Conservation (phyloP, 2,888 invertebrate species). For the Julus scandinavius region DNA sequence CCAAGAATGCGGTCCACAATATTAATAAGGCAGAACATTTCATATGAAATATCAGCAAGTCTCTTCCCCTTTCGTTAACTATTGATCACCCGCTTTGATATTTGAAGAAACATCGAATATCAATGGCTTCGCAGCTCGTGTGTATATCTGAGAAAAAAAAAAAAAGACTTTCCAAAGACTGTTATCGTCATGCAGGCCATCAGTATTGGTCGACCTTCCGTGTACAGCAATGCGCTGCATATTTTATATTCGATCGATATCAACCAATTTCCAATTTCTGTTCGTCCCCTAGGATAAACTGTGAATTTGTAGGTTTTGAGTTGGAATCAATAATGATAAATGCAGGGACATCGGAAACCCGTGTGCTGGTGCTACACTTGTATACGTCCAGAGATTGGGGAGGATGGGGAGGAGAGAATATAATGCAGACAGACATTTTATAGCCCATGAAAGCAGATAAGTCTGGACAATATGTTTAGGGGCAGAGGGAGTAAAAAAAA, state of each 20-base stretch:
- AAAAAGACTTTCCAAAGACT: neutral
- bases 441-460: constrained; percentile 18
- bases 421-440: constrained; percentile 18
- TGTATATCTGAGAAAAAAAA: too few species aligned
- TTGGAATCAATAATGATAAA: constrained; percentile 18
- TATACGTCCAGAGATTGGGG: constrained; percentile 9
- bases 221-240: neutral
- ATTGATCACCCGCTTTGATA: neutral
- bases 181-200: neutral
- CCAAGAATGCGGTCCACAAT: neutral
- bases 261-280: constrained; percentile 18
- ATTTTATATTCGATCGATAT: constrained; percentile 10
- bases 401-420: neutral
- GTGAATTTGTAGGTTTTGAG: constrained; percentile 18
- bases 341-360: neutral
- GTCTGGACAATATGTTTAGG: constrained; percentile 18
- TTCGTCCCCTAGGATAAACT: constrained; percentile 18
- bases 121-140: neutral
- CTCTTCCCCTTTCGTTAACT: neutral
- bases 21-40: neutral
- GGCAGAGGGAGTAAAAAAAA: neutral
- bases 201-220: neutral
- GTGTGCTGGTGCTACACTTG: neutral
- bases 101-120: neutral
- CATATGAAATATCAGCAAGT: neutral